Evolutionary conservation across 2,888 invertebrate species (phyloP).

Genomic region (Serripes groenlandicus): DNA sequence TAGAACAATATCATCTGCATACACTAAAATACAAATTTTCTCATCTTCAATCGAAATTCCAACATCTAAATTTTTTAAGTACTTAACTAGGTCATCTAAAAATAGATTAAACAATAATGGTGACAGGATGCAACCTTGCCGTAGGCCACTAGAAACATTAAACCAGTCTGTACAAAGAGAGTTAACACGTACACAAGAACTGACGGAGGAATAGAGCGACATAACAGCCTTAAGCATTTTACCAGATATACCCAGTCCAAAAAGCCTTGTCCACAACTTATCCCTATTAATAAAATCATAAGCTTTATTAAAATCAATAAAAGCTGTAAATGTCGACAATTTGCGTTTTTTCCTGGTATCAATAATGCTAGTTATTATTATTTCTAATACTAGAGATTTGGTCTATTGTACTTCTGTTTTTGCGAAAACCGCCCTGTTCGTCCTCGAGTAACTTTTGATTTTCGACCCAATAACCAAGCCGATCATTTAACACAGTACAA

Average conservation of each 20-base stretch:
- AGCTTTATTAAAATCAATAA: conserved; percentile 34
- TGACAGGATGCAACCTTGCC: conserved; percentile 34
- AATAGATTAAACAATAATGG: conserved; percentile 31
- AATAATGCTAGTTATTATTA: conserved; percentile 30
- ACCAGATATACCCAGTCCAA: not conserved
- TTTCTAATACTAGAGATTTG: conserved; percentile 37
- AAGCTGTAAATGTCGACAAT: conserved; percentile 22
- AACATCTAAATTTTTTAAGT: not conserved
- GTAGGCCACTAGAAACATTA: conserved; percentile 22
- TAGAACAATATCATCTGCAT: not conserved
- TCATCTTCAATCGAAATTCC: not conserved
- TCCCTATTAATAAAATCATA: conserved; percentile 19
- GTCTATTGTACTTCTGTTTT: conserved; percentile 37
- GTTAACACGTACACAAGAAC: conserved; percentile 13
- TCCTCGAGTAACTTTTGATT: conserved; percentile 27
- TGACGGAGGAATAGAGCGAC: conserved; percentile 16
- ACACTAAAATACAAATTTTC: not conserved
- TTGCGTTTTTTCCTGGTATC: conserved; percentile 22
- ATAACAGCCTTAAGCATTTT: conserved; percentile 21
- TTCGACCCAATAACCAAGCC: conserved; percentile 33
- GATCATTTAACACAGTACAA: conserved; percentile 46
- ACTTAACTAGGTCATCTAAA: conserved; percentile 37
- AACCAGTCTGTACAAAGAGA: conserved; percentile 22
- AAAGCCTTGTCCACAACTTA: conserved; percentile 13
- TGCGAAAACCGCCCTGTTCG: conserved; percentile 55